A percentile compares a stretch with the other conserved stretches of the same genome.
Conservation (phyloP, 1,140 invertebrate species). For the Tetragonula clypearis region DNA sequence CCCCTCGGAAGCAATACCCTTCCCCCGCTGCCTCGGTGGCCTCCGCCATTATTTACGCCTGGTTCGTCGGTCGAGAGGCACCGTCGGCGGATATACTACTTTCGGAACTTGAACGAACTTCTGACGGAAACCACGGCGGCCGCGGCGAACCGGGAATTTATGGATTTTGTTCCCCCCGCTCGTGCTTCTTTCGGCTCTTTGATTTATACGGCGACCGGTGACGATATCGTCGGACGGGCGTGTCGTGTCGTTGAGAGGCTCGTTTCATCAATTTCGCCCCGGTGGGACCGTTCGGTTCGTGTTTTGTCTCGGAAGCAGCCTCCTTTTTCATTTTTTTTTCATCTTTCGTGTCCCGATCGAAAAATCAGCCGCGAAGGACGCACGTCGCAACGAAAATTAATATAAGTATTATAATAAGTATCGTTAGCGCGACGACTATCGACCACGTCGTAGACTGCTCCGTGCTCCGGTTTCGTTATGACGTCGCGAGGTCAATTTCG, state of each 20-base stretch:
- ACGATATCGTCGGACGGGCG: slow-evolving; percentile 54
- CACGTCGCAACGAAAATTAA: too few relatives aligned
- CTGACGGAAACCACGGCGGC: slow-evolving; percentile 79
- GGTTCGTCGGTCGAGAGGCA: slow-evolving; percentile 57
- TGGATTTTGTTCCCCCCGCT: slow-evolving; percentile 79
- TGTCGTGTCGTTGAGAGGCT: neutral
- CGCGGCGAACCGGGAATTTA: slow-evolving; percentile 79
- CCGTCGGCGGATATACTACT: slow-evolving; percentile 78
- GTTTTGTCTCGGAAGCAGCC: neutral
- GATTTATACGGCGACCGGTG: slow-evolving; percentile 71
- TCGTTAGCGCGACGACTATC: slow-evolving; percentile 52
- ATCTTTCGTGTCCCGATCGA: too few relatives aligned
- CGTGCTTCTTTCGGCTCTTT: slow-evolving; percentile 60
- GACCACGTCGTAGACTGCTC: slow-evolving; percentile 14
- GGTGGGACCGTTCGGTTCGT: too few relatives aligned
- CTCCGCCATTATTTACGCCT: slow-evolving; percentile 76
- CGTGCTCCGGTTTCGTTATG: slow-evolving; percentile 9
- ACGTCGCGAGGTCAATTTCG: slow-evolving; percentile 15
- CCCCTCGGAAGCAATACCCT: slow-evolving; percentile 6
- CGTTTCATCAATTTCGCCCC: slow-evolving; percentile 16
- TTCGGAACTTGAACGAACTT: slow-evolving; percentile 79
- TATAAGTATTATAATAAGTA: slow-evolving; percentile 50
- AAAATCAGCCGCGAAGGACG: too few relatives aligned
- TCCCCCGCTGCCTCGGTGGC: neutral
- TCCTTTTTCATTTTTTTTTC: too few relatives aligned